Percentiles rank a stretch among this genome's conserved stretches.
These are phyloP conservation scores for Crepidodera aurea DNA, from an alignment of 2,888 invertebrate species.

Conservation along the genomic window DNA sequence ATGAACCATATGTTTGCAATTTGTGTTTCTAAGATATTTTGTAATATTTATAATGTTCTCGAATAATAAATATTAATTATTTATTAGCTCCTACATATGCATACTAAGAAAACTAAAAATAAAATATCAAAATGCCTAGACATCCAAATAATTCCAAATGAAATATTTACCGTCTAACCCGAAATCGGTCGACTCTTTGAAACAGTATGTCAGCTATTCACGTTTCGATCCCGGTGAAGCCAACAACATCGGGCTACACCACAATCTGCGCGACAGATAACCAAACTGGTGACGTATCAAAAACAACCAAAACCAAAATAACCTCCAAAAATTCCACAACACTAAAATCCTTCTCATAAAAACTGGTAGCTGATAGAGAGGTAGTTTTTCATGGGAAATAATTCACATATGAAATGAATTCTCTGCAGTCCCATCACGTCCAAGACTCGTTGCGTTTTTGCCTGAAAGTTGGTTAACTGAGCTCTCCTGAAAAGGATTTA, in stretches of 20 bases:
- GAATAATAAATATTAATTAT: too few species aligned
- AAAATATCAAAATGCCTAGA: too few species aligned
- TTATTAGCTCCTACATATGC: too few species aligned
- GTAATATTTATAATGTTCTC: too few species aligned
- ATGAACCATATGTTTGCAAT: too few species aligned
- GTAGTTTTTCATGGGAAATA: constrained; percentile 58
- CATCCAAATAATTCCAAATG: too few species aligned
- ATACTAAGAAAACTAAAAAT: too few species aligned
- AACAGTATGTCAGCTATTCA: neutral
- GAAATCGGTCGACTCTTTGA: too few species aligned
- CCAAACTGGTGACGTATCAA: constrained; percentile 42
- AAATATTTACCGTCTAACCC: too few species aligned
- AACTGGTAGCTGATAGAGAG: constrained; percentile 54
- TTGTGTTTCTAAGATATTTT: too few species aligned
- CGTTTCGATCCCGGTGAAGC: neutral
- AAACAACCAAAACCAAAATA: constrained; percentile 41
- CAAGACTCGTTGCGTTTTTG: constrained; percentile 56
- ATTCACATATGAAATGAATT: constrained; percentile 57
- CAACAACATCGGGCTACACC: neutral
- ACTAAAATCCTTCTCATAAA: constrained; percentile 55
- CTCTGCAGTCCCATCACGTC: constrained; percentile 57
- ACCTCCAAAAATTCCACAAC: constrained; percentile 57
- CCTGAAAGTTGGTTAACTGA: constrained; percentile 54
- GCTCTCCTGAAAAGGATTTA: constrained; percentile 61
- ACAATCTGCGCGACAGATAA: constrained; percentile 36